A percentile compares a stretch with the other conserved stretches of the same genome.
phyloP scores from a whole-genome alignment of 2,888 invertebrate species.

The Vesta saturnalis region DNA sequence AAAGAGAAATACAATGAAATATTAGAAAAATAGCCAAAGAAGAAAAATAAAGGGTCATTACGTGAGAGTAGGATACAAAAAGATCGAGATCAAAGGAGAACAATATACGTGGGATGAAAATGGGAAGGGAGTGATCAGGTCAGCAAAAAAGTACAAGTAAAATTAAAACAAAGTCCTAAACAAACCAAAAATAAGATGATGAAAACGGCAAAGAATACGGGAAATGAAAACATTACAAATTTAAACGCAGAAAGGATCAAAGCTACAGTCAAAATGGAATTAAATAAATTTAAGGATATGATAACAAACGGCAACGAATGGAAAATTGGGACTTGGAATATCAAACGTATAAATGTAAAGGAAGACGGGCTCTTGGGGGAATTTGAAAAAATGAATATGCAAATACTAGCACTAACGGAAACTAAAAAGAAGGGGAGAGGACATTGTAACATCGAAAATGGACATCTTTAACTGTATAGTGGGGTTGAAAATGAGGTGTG shows the following conservation, averaged over 20 bases:
- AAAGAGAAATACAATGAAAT: neutral
- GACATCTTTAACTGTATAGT: neutral
- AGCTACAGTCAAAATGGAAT: too few species aligned
- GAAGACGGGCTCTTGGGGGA: neutral
- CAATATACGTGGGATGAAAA: conserved; percentile 4
- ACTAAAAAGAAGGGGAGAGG: neutral
- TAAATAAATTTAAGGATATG: too few species aligned
- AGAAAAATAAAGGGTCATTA: neutral
- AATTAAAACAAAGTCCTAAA: neutral
- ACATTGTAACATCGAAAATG: neutral
- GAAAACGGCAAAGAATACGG: neutral
- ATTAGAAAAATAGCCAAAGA: neutral
- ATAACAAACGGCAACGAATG: neutral
- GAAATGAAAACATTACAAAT: too few species aligned
- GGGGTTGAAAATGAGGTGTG: neutral
- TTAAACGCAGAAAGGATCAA: too few species aligned
- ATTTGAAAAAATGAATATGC: neutral
- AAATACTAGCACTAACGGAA: too few species aligned
- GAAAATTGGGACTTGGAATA: too few species aligned
- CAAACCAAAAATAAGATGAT: too few species aligned
- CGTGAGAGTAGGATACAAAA: too few species aligned
- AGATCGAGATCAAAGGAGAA: too few species aligned
- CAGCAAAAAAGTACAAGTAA: too few species aligned
- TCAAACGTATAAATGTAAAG: neutral
- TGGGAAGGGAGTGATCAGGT: neutral